Base-by-base conservation (phyloP, 2,113 vertebrate genomes). In the Solea solea region DNA sequence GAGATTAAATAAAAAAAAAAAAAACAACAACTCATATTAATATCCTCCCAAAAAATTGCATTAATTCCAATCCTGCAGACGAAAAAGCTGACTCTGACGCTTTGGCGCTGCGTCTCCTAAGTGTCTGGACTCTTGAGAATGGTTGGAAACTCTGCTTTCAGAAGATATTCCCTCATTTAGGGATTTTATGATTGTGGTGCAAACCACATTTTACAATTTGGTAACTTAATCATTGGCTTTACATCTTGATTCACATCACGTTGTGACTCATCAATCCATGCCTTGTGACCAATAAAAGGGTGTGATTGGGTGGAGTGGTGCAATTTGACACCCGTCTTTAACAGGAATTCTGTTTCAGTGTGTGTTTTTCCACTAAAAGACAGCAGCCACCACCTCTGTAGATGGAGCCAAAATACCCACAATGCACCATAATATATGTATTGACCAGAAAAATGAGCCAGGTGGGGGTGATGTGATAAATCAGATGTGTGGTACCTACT, bases 361-460 rank as follows among this genome's bases (percentile, higher is more conserved):
- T 79, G 72, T 5, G 28, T 50, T 73, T 65, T 12, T 8, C 50
- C 9, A 0, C n/a, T 61, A 64, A 74, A 40, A 11, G 2, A 53
- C 63, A 65, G 65, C 76, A 76, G 64, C 53, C 9, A 27, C 16
- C 8, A 14, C 41, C 70, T 67, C 54, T 78, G 52, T 28, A 58
- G 28, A 45, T 41, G 15, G 25, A 62, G 69, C 80, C 66, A 74
- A 53, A 64, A 41, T 64, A 57, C 74, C 70, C 72, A 77, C 51
- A 68, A 67, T 78, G 70, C 72, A 65, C 21, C 41, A 44, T 28
- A 25, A 71, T 56, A 64, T 82, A 68, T 57, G 65, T 40, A 61
- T 66, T 74, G 76, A 81, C 41, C 25, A 70, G 74, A 73, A 64
- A 58, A 80, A 64, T 1, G 45, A 72, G 74, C 34, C 42, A 57